These are phyloP conservation scores for Adelphocoris suturalis DNA, from an alignment of 2,888 invertebrate genomes.

Conservation along the genomic window DNA sequence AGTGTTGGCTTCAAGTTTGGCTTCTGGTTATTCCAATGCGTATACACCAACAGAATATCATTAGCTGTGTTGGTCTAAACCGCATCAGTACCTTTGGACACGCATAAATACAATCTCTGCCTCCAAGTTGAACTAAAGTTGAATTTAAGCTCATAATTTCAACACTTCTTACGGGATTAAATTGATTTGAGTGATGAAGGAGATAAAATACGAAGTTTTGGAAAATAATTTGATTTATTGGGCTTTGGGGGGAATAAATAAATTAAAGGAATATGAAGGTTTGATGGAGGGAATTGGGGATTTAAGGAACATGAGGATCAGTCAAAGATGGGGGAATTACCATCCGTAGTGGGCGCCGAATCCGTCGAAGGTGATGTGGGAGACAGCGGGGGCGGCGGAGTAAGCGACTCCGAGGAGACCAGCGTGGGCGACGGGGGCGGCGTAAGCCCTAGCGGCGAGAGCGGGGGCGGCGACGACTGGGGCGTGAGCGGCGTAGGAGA, in stretches of 20 bases:
- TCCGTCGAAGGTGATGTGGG: conserved; percentile 76
- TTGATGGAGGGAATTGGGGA: conserved; percentile 74
- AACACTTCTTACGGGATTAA: too few species aligned
- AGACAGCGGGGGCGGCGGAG: conserved; percentile 76
- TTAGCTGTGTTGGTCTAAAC: too few species aligned
- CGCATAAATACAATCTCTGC: too few species aligned
- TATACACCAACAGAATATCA: too few species aligned
- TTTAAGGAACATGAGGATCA: conserved; percentile 60
- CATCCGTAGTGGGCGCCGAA: conserved; percentile 76
- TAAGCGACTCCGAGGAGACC: conserved; percentile 76
- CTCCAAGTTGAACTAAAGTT: too few species aligned
- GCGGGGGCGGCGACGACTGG: conserved; percentile 78
- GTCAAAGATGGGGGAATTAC: conserved; percentile 61
- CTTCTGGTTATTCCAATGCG: too few species aligned
- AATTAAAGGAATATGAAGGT: conserved; percentile 22
- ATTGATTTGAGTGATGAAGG: too few species aligned
- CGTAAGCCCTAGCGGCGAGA: conserved; percentile 74
- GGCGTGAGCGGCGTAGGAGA: conserved; percentile 81
- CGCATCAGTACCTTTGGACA: too few species aligned
- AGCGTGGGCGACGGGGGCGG: conserved; percentile 74
- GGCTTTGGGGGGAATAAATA: conserved; percentile 51
- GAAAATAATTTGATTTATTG: conserved; percentile 54
- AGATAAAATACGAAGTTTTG: conserved; percentile 80
- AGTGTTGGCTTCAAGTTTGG: too few species aligned
- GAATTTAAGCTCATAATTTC: too few species aligned